These are phyloP conservation scores for Acrocyrtus sp. DNA, from an alignment of 2,888 invertebrate species.

Conservation along the genomic window DNA sequence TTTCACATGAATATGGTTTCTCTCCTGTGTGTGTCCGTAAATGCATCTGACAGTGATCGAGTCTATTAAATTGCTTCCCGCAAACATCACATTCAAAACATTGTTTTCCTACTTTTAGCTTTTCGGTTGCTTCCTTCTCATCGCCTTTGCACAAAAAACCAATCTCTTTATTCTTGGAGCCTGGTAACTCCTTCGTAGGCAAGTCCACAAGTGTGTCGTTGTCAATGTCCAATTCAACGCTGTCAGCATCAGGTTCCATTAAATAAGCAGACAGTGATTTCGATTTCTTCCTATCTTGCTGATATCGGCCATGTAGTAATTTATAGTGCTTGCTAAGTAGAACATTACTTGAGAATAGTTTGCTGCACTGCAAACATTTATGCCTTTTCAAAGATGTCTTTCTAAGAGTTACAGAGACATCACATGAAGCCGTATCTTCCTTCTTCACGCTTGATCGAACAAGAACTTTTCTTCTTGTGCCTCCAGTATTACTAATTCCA, in stretches of 20 bases:
- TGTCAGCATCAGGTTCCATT: constrained; percentile 20
- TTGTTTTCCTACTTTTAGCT: background rate
- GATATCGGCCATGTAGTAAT: too few relatives aligned
- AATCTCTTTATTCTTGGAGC: background rate
- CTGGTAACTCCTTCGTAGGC: background rate
- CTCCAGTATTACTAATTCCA: background rate
- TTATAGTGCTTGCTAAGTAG: too few relatives aligned
- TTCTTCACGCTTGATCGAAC: background rate
- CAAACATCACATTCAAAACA: constrained; percentile 25
- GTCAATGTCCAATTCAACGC: constrained; percentile 3
- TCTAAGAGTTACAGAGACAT: too few relatives aligned
- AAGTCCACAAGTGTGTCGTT: too few relatives aligned
- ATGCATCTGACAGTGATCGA: constrained; percentile 25
- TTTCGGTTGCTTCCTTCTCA: background rate
- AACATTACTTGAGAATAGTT: background rate
- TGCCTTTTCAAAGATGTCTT: background rate
- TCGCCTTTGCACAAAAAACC: background rate
- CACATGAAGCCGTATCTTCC: too few relatives aligned
- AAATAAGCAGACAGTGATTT: background rate
- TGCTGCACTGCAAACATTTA: background rate
- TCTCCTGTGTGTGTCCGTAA: constrained; percentile 30
- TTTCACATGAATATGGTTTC: constrained; percentile 37
- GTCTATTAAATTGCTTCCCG: constrained; percentile 14
- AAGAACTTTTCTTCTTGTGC: background rate
- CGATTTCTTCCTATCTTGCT: too few relatives aligned